A percentile compares a stretch with the other conserved stretches of the same genome.
phyloP scores from a whole-genome alignment of 2,888 invertebrate species.

The Dastarcus helophoroides region DNA sequence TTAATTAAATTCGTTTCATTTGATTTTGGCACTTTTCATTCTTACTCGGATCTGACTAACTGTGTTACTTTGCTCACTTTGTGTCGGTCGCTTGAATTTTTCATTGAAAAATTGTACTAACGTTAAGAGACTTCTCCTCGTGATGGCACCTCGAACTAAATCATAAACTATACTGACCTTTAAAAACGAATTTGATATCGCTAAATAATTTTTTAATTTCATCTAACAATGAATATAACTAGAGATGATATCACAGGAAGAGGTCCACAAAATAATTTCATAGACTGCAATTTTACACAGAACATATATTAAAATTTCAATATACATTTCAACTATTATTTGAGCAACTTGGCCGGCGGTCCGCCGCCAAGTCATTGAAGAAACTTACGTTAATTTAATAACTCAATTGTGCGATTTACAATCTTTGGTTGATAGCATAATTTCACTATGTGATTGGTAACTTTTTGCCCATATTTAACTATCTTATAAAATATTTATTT shows the following conservation, averaged over 20 bases:
- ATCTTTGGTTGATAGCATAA: conserved; percentile 21
- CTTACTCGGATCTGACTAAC: conserved; percentile 15
- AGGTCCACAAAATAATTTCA: conserved; percentile 9
- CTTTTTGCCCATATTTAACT: conserved; percentile 20
- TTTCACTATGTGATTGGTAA: conserved; percentile 21
- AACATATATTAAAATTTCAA: conserved; percentile 13
- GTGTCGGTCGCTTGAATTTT: conserved; percentile 9
- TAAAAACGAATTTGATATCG: too few relatives aligned
- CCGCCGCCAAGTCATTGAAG: conserved; percentile 7
- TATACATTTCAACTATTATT: conserved; percentile 21
- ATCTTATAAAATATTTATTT: conserved; percentile 23
- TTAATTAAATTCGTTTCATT: conserved; percentile 24
- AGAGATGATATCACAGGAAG: too few relatives aligned
- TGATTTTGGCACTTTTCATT: conserved; percentile 20
- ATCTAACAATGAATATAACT: too few relatives aligned
- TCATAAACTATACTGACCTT: too few relatives aligned
- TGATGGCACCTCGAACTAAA: too few relatives aligned
- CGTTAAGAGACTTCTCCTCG: conserved; percentile 7
- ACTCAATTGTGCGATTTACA: conserved; percentile 24
- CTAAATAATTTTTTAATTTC: too few relatives aligned
- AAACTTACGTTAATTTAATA: conserved; percentile 9
- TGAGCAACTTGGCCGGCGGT: conserved; percentile 24
- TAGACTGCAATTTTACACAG: conserved; percentile 12
- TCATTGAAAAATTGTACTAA: conserved; percentile 15
- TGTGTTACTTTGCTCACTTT: conserved; percentile 14